Evolutionary conservation across 2,888 invertebrate species (phyloP), one percentile per base, ranked within the genome.

Genomic region (Sphaerophoria rueppellii): DNA sequence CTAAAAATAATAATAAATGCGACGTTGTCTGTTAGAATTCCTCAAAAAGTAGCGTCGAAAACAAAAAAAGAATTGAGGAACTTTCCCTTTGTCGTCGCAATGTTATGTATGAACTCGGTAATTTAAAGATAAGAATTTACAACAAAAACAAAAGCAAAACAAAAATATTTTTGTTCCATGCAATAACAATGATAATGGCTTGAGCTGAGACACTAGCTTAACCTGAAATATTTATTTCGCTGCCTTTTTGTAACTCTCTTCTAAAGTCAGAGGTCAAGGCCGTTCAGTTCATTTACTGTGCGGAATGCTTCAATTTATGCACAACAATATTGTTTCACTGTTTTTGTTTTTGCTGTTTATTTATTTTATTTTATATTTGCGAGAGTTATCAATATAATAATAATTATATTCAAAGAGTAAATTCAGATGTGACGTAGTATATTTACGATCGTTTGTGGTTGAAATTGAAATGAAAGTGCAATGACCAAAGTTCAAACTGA

Each of bases 401-500:
- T 24, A 24, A 24, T 24, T 7, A 9, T 57, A 43, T 43, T 43
- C 43, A 24, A 16, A 40, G 12, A 43, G 24, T 3, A 43, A 60
- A 43, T 60, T 40, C 24, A 24, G 4, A 35, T 70, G 57, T 80
- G 74, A 80, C 80, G 80, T 61, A 70, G 60, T 55, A 60, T 52
- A 34, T 57, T 5, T 14, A 60, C 16, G 43, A 43, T n/a, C 24
- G 24, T 60, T 16, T 43, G 65, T 55, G 54, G 48, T 69, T 37
- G 48, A 34, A 54, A 40, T 69, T 37, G 48, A 34, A 54, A 54
- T 16, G 11, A 35, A 63, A 63, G 80, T 74, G 69, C 63, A 63
- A 43, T 74, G 74, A 55, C 37, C 74, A 70, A 74, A 80, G 80
- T 79, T 79, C 67, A 69, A n/a, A 43, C 7, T 35, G 14, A 43